Conservation (phyloP, 2,797 vertebrate genomes). For the Enteromius argenteus region DNA sequence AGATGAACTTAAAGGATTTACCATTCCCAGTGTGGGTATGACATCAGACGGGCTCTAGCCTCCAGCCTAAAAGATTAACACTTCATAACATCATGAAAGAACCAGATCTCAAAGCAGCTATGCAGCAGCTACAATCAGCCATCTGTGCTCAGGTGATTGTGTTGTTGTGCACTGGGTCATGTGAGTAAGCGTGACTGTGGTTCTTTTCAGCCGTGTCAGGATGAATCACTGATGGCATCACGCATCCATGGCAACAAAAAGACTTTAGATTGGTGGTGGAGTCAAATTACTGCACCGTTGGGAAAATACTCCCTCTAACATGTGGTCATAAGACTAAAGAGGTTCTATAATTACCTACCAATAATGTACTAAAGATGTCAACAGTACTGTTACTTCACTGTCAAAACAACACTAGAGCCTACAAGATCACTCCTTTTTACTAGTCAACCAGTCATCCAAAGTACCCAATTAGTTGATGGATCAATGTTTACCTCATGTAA, state of each 20-base stretch:
- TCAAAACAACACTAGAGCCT: neutral
- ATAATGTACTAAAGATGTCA: neutral
- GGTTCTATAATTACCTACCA: neutral
- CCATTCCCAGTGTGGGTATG: neutral
- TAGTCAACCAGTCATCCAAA: neutral
- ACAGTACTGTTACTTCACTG: neutral
- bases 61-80: constrained; percentile 19
- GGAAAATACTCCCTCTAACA: constrained; percentile 38
- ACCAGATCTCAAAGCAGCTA: constrained; percentile 8
- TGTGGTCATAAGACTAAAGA: neutral
- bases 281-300: constrained; percentile 27
- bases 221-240: constrained; percentile 26
- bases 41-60: constrained; percentile 3
- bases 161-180: constrained; percentile 12
- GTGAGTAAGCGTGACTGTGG: constrained; percentile 14
- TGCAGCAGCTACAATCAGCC: constrained; percentile 10
- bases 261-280: constrained; percentile 23
- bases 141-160: constrained; percentile 19
- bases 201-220: constrained; percentile 34
- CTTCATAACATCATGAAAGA: constrained; percentile 26
- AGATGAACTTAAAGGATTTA: constrained; percentile 19
- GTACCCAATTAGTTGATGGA: neutral
- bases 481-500: neutral
- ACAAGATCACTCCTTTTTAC: neutral
- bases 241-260: constrained; percentile 5